phyloP scores from a whole-genome alignment of 2,888 invertebrate genomes.

The Diadegma fenestrale region DNA sequence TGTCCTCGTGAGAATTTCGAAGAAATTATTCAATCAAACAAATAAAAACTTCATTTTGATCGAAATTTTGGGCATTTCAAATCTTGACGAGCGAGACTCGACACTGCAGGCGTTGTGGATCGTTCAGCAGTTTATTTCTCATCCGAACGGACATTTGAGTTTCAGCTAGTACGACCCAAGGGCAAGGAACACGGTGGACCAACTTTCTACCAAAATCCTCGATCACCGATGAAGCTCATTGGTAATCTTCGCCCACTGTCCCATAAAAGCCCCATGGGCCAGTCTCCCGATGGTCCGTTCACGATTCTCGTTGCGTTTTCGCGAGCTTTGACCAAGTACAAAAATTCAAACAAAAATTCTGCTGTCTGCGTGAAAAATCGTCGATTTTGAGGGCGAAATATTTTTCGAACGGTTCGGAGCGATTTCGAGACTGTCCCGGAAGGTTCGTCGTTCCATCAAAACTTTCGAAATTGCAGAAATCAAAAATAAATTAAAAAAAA shows the following conservation, averaged over 20 bases:
- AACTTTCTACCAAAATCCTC: constrained; percentile 59
- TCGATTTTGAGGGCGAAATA: not conserved
- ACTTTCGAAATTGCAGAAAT: constrained; percentile 61
- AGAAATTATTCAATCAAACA: not conserved
- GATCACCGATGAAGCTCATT: constrained; percentile 44
- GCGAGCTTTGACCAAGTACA: too few species aligned
- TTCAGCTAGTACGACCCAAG: constrained; percentile 76
- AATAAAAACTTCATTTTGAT: not conserved
- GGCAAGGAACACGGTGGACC: constrained; percentile 63
- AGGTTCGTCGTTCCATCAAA: not conserved
- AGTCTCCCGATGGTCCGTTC: constrained; percentile 43
- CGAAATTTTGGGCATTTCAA: too few species aligned
- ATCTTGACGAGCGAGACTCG: not conserved
- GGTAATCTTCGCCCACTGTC: constrained; percentile 25
- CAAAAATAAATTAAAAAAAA: not conserved
- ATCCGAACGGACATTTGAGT: constrained; percentile 75
- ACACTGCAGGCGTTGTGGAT: constrained; percentile 28
- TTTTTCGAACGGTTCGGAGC: not conserved
- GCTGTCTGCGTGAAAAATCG: not conserved
- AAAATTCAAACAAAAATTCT: not conserved
- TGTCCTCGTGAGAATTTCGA: too few species aligned
- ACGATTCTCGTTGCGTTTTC: too few species aligned
- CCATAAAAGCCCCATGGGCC: constrained; percentile 42
- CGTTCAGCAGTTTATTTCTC: constrained; percentile 65
- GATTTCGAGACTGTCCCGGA: constrained; percentile 43